phyloP scores from a whole-genome alignment of 2,888 invertebrate species.

The Melanchra persicariae region DNA sequence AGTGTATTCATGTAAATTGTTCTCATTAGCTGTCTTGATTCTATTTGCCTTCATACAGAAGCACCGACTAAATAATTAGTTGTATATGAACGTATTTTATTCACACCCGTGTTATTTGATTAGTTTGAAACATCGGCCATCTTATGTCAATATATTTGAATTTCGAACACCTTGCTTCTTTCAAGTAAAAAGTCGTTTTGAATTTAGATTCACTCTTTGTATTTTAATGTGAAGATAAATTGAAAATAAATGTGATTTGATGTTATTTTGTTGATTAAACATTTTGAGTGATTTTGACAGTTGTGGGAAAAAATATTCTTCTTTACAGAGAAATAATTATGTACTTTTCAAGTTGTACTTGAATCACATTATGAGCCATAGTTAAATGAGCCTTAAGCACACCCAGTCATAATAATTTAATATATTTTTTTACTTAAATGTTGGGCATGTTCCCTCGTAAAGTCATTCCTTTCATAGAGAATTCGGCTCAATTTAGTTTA shows the following conservation, averaged over 20 bases:
- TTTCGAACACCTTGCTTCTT: slow-evolving; percentile 42
- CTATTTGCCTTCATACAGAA: slow-evolving; percentile 74
- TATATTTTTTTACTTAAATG: slow-evolving; percentile 61
- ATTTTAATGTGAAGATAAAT: slow-evolving; percentile 50
- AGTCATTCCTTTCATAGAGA: slow-evolving; percentile 64
- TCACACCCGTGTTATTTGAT: slow-evolving; percentile 55
- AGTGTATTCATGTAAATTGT: slow-evolving; percentile 86
- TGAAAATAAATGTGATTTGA: slow-evolving; percentile 45
- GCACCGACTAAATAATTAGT: slow-evolving; percentile 71
- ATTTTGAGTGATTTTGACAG: slow-evolving; percentile 23
- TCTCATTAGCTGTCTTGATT: slow-evolving; percentile 83
- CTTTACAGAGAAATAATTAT: slow-evolving; percentile 9
- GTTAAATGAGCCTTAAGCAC: slow-evolving; percentile 53
- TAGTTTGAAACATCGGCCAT: slow-evolving; percentile 41
- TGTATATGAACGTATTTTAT: slow-evolving; percentile 65
- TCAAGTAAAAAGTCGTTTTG: slow-evolving; percentile 32
- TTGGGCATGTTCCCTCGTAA: slow-evolving; percentile 57
- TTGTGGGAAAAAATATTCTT: slow-evolving; percentile 32
- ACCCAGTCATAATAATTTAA: slow-evolving; percentile 55
- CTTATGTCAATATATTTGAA: slow-evolving; percentile 48
- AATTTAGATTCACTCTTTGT: slow-evolving; percentile 57
- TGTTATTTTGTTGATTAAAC: slow-evolving; percentile 43
- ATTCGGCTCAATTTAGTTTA: slow-evolving; percentile 76
- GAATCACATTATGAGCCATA: slow-evolving; percentile 9
- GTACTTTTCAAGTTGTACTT: slow-evolving; percentile 28